Evolutionary conservation across 2,888 invertebrate species (phyloP).

Genomic region (Philereme vetulata): DNA sequence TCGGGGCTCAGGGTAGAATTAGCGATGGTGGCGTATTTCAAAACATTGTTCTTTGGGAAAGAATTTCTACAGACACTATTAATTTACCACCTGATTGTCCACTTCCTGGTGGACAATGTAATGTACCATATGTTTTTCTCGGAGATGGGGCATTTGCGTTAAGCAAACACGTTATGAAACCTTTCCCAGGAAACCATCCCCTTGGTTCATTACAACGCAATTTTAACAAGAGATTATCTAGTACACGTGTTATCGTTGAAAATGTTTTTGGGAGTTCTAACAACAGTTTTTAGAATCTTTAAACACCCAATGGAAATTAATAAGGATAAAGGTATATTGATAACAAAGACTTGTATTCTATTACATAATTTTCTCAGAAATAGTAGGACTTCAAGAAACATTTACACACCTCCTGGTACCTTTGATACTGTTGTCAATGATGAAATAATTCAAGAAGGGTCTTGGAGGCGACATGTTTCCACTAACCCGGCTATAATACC

Average conservation of each 20-base stretch:
- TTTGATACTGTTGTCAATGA: constrained; percentile 15
- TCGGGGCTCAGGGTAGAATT: constrained; percentile 26
- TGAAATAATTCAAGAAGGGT: constrained; percentile 8
- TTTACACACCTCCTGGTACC: constrained; percentile 21
- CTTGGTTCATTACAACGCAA: constrained; percentile 18
- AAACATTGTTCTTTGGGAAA: constrained; percentile 18
- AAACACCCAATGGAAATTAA: constrained; percentile 12
- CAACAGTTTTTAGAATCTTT: constrained; percentile 12
- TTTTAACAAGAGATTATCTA: constrained; percentile 26
- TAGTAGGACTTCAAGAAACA: constrained; percentile 14
- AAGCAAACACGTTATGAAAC: constrained; percentile 28
- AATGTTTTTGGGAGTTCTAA: constrained; percentile 18
- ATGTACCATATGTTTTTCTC: constrained; percentile 33
- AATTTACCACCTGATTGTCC: constrained; percentile 25
- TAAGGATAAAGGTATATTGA: constrained; percentile 9
- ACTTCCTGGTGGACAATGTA: constrained; percentile 23
- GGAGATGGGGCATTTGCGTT: constrained; percentile 32
- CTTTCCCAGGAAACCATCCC: too few relatives aligned
- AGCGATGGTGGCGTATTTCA: constrained; percentile 30
- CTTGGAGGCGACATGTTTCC: constrained; percentile 1
- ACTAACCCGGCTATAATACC: constrained; percentile 8
- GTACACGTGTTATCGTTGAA: constrained; percentile 25
- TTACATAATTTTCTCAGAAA: constrained; percentile 16
- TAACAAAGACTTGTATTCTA: constrained; percentile 13
- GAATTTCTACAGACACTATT: constrained; percentile 12